Evolutionary conservation across 2,888 invertebrate species (phyloP), one percentile per base, ranked within the genome.

Genomic region (Hypsopygia costalis): DNA sequence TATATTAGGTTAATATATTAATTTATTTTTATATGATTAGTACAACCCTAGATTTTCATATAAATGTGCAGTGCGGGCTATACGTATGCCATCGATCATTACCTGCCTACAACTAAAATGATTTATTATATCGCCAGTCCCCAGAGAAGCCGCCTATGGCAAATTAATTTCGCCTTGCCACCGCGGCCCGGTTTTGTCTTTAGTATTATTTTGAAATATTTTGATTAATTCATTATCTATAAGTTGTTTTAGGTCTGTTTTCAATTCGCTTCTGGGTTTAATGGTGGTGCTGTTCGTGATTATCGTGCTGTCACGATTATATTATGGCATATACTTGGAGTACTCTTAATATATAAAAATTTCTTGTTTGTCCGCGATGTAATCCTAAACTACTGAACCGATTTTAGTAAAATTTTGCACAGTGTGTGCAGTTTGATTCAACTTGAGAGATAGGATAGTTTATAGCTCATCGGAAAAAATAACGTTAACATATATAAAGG

Each of bases 81-180:
- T 54, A 60, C 59, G 60, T 55, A 51, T 16, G 43, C 48, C 53
- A 76, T 77, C 66, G 56, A 76, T 77, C 75, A 77, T 52, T 38
- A n/a, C 42, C 53, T 37, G 50, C 54, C 58, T 63, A 63, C 69
- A 55, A 52, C 49, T 49, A 47, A 49, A 50, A 57, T 73, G 69
- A 75, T 77, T 72, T 68, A 76, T 72, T 57, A 58, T 44, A 20
- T 50, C 44, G 50, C 53, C 36, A 52, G 52, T 45, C 62, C 52
- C 45, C 49, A 49, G 62, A 58, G 53, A 49, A 51, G 51, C 49
- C 35, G 46, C 48, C 47, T 67, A 61, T 57, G 52, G 58, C 54
- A 59, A 67, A 73, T 68, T 69, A 62, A 71, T 73, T 65, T 57
- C 44, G 39, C 39, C 29, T 46, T 10, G 36, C 11, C 29, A 8